Conservation (phyloP, 2,797 vertebrate species). For the Lepus townsendii region DNA sequence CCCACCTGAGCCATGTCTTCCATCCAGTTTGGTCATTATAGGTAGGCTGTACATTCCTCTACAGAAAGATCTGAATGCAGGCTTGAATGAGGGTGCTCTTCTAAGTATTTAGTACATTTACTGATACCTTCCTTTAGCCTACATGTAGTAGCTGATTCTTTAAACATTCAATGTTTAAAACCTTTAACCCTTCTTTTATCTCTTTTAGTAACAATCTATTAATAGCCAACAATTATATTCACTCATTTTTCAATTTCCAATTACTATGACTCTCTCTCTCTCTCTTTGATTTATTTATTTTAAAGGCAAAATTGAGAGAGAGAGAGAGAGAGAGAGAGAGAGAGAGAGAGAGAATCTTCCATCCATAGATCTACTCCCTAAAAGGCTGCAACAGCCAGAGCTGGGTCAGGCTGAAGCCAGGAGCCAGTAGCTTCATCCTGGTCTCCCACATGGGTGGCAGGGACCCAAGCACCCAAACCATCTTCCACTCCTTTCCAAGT, state of each 20-base stretch:
- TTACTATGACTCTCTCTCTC: neutral
- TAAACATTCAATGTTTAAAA: neutral
- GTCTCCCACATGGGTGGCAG: no score
- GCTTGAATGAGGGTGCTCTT: neutral
- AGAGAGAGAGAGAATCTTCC: no score
- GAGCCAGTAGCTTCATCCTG: no score
- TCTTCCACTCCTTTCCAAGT: no score
- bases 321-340: no score
- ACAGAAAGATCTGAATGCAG: neutral
- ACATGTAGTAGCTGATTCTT: neutral
- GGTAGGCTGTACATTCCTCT: neutral
- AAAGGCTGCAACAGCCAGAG: no score
- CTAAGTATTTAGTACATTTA: neutral
- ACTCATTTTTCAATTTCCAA: conserved; percentile 8
- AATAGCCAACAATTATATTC: neutral
- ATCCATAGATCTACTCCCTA: no score
- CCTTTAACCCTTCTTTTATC: neutral
- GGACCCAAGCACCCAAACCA: no score
- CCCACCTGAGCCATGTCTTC: neutral
- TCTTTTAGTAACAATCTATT: conserved; percentile 27
- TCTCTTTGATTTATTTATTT: no score
- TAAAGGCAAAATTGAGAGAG: no score
- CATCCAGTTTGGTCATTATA: neutral
- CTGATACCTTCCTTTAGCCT: neutral
- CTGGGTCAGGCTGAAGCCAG: no score